Evolutionary conservation across 2,888 invertebrate species (phyloP).

Genomic region (Ichneumoninae sp.): DNA sequence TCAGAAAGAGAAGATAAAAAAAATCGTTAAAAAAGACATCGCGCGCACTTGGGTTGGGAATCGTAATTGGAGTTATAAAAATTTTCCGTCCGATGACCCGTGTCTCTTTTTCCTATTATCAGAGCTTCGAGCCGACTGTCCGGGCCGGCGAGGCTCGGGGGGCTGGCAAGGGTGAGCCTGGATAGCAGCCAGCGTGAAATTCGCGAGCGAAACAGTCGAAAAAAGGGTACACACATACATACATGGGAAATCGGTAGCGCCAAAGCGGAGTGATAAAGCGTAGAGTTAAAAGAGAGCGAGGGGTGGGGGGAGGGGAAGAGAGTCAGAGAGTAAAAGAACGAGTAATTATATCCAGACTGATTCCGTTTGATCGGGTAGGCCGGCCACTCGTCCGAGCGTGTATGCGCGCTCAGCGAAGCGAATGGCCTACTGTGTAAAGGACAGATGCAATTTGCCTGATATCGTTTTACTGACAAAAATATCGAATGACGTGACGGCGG

Average conservation of each 20-base stretch:
- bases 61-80: constrained; percentile 6
- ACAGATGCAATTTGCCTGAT: constrained; percentile 82
- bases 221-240: constrained; percentile 13
- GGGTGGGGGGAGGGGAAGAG: constrained; percentile 19
- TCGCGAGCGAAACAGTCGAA: constrained; percentile 31
- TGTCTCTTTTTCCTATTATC: constrained; percentile 1
- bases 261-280: constrained; percentile 39
- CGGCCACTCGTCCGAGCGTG: constrained; percentile 51
- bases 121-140: constrained; percentile 10
- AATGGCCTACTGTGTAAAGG: constrained; percentile 76
- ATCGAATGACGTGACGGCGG: constrained; percentile 75
- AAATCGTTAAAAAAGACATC: neutral
- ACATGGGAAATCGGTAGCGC: constrained; percentile 20
- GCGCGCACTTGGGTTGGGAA: neutral
- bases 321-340: constrained; percentile 55
- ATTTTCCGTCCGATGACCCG: neutral
- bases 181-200: neutral
- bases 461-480: constrained; percentile 83
- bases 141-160: constrained; percentile 1
- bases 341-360: constrained; percentile 67
- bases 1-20: neutral
- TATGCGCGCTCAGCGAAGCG: constrained; percentile 54
- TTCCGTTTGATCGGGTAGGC: constrained; percentile 67
- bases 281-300: constrained; percentile 43
- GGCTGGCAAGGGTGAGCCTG: neutral